Percentiles rank a stretch among this genome's conserved stretches.
These are phyloP conservation scores for Melangyna quadrimaculata DNA, from an alignment of 2,888 invertebrate species.

Conservation along the genomic window DNA sequence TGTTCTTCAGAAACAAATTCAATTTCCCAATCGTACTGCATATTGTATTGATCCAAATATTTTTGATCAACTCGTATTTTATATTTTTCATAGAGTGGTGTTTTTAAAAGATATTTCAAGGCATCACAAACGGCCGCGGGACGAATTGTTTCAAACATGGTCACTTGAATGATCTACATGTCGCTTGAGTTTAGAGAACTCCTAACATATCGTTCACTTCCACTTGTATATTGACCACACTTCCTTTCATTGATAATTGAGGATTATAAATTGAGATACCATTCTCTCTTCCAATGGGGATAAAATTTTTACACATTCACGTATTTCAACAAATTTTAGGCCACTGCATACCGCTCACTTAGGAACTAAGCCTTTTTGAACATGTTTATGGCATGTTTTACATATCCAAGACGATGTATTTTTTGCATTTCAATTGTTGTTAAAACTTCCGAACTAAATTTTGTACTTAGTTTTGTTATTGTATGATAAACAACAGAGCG, in stretches of 20 bases:
- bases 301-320: constrained; percentile 70
- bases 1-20: background rate
- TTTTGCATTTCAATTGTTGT: background rate
- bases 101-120: constrained; percentile 70
- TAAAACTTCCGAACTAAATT: background rate
- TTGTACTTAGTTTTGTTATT: background rate
- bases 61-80: background rate
- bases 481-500: background rate
- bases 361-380: background rate
- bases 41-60: background rate
- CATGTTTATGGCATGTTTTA: background rate
- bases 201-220: constrained; percentile 71
- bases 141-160: constrained; percentile 75
- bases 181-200: constrained; percentile 74
- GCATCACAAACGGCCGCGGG: no score
- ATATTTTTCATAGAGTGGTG: constrained; percentile 44
- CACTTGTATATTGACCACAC: constrained; percentile 76
- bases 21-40: background rate
- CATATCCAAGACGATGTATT: background rate
- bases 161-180: constrained; percentile 73
- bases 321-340: constrained; percentile 49
- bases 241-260: constrained; percentile 75
- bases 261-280: constrained; percentile 75
- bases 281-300: constrained; percentile 76
- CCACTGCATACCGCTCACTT: background rate